These are phyloP conservation scores for Cydia strobilella DNA, from an alignment of 1,140 invertebrate species.

Conservation along the genomic window DNA sequence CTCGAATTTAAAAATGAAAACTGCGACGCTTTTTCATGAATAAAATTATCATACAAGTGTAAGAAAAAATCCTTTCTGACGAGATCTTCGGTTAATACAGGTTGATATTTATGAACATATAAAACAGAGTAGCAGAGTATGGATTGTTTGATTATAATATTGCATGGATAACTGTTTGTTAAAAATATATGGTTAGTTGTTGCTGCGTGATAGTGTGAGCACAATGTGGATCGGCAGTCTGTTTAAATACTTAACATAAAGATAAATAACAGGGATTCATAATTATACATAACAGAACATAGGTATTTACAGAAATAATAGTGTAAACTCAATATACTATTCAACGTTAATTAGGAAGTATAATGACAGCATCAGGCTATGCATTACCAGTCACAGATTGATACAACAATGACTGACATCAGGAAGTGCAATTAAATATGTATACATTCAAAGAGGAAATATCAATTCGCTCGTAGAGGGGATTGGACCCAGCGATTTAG, in stretches of 20 bases:
- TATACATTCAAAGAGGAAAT: slow-evolving; percentile 76
- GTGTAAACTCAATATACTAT: slow-evolving; percentile 16
- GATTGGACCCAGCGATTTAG: slow-evolving; percentile 51
- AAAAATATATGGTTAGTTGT: too few species aligned
- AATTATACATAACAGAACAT: too few species aligned
- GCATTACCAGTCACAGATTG: slow-evolving; percentile 60
- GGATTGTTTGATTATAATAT: too few species aligned
- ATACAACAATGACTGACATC: slow-evolving; percentile 71
- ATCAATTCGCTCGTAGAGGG: slow-evolving; percentile 69
- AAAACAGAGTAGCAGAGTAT: not conserved
- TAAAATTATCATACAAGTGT: not conserved
- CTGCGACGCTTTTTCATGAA: not conserved
- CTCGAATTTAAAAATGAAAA: not conserved
- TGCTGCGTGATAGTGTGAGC: too few species aligned
- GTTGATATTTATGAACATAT: too few species aligned
- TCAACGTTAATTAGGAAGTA: slow-evolving; percentile 38
- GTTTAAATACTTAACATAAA: too few species aligned
- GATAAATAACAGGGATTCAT: too few species aligned
- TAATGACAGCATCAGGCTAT: slow-evolving; percentile 54
- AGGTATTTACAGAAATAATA: too few species aligned
- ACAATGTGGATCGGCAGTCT: too few species aligned
- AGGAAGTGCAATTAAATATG: slow-evolving; percentile 77
- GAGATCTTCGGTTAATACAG: too few species aligned
- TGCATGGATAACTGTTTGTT: too few species aligned
- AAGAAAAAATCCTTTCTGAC: not conserved